Evolutionary conservation across 2,797 vertebrate species (phyloP).

Genomic region (Lacerta agilis): DNA sequence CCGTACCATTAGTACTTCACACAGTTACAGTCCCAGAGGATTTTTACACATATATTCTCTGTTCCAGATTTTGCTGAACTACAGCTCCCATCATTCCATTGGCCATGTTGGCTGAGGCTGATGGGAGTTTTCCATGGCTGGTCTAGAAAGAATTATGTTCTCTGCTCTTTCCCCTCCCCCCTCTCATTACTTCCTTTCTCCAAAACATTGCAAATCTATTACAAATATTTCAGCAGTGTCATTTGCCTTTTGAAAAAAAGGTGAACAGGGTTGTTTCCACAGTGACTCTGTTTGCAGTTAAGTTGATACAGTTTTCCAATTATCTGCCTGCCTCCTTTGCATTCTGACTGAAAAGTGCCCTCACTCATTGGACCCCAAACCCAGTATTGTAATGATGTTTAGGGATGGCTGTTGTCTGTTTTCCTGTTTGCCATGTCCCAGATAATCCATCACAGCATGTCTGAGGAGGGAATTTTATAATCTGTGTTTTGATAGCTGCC

Average conservation of each 20-base stretch:
- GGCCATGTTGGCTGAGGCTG: background rate
- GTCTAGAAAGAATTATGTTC: background rate
- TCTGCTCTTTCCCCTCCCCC: too few species aligned
- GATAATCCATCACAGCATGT: background rate
- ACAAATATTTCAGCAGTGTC: background rate
- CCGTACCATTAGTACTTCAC: background rate
- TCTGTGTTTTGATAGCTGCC: background rate
- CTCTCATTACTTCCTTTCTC: background rate
- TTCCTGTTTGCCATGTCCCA: background rate
- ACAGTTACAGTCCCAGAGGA: background rate
- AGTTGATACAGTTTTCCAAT: background rate
- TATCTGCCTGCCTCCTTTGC: background rate
- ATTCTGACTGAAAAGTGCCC: background rate
- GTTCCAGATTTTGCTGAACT: background rate
- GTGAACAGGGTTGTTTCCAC: background rate
- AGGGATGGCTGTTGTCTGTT: background rate
- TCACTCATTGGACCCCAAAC: background rate
- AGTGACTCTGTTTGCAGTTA: background rate
- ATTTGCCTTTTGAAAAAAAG: background rate
- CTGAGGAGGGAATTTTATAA: background rate
- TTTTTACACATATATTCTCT: background rate
- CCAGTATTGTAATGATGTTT: background rate
- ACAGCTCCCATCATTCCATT: background rate
- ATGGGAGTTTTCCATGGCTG: background rate
- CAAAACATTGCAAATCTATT: background rate